Evolutionary conservation across 2,888 invertebrate genomes (phyloP), one percentile per base, ranked within the genome.

Genomic region (Idaea dimidiata): DNA sequence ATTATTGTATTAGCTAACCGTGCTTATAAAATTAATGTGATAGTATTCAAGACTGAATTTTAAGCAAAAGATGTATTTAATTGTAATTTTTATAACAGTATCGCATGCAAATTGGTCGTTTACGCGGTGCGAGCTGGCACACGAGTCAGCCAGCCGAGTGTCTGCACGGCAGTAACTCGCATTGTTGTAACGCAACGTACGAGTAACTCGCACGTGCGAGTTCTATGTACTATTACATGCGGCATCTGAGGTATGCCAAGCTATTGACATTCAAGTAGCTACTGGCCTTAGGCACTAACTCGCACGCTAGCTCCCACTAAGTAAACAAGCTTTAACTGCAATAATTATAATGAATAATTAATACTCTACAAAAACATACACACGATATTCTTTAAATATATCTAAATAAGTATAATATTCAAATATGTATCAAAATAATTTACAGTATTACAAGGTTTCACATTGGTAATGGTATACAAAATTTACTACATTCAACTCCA

Each of bases 401-500:
- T 43, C 7, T 5, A 24, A 24, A 3, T 24, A 24, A 24, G 24
- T 43, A 6, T 32, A 33, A 33, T 10, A 43, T 7, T 43, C 1
- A 43, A 43, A 43, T 14, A 43, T 43, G 14, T 43, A 43, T 43
- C 43, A 8, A 43, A 43, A 43, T 43, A 43, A 43, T 43, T 43
- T 43, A 43, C 10, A 43, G 43, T 43, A 43, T 43, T 43, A 43
- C 43, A 14, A 43, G 43, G 43, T 43, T 43, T 43, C 14, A 8
- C 14, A 43, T 43, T 43, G 43, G 43, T 43, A 43, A 43, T 14
- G 10, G 43, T 43, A 43, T 43, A 43, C 43, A 43, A 14, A 43
- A 14, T 43, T 33, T 43, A 43, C 43, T 43, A 43, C 43, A 43
- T 8, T 43, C 43, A 43, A 43, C 43, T 84, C 82, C 79, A 82